A percentile compares a stretch with the other conserved stretches of the same genome.
These are phyloP conservation scores for Sphinx pinastri DNA, from an alignment of 2,888 invertebrate species.

Conservation along the genomic window DNA sequence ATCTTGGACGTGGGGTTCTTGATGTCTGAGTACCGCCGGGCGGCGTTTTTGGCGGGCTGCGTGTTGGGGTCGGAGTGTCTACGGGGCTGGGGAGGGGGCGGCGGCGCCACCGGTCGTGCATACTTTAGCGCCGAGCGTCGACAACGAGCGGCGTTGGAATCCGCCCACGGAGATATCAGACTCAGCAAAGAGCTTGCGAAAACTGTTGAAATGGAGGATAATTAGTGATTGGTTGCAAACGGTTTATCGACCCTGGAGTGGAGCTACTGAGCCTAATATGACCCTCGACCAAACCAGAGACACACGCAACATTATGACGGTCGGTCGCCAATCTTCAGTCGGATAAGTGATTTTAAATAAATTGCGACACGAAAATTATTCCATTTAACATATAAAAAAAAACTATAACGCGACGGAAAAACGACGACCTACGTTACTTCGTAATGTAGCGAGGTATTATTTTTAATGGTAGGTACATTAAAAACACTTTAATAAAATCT, in stretches of 20 bases:
- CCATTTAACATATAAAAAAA: too few species aligned
- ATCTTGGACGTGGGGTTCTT: conserved; percentile 52
- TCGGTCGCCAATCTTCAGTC: too few species aligned
- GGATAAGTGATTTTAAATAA: too few species aligned
- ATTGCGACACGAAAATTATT: too few species aligned
- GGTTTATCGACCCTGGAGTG: neutral
- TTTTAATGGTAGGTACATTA: too few species aligned
- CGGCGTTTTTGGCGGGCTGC: conserved; percentile 34
- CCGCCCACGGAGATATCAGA: conserved; percentile 87
- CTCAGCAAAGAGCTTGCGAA: conserved; percentile 95
- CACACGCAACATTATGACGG: too few species aligned
- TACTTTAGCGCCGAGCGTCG: conserved; percentile 90
- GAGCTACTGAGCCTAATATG: neutral
- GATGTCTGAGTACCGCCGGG: conserved; percentile 55
- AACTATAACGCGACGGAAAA: too few species aligned
- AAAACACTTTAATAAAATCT: too few species aligned
- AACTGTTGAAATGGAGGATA: conserved; percentile 79
- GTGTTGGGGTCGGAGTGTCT: conserved; percentile 64
- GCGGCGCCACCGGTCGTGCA: conserved; percentile 79
- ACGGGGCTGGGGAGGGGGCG: conserved; percentile 69
- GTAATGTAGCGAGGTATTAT: too few species aligned
- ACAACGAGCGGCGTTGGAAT: conserved; percentile 92
- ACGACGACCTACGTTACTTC: too few species aligned
- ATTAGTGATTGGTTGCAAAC: neutral
- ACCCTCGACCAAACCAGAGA: too few species aligned